A percentile compares a stretch with the other conserved stretches of the same genome.
Evolutionary conservation across 53 echinoderm and acorn worm genomes (phyloP).

Genomic region (Echinometra lucunter): DNA sequence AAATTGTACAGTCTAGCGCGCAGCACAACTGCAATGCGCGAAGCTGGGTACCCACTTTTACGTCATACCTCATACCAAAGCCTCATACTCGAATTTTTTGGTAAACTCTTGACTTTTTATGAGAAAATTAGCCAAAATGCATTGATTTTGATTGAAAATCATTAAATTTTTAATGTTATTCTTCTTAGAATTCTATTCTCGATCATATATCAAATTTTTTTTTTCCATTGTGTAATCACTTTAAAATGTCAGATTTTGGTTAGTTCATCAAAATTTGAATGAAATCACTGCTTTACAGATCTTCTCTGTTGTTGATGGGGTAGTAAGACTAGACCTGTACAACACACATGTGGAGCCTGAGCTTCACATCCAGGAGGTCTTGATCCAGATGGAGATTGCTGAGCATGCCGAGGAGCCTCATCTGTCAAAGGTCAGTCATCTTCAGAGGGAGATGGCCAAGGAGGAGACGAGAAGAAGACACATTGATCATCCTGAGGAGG

Average conservation of each 20-base stretch:
- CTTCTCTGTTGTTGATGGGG: constrained; percentile 86
- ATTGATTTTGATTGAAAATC: no score
- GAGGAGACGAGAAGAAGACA: not conserved
- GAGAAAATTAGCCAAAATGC: no score
- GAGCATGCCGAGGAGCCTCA: constrained; percentile 88
- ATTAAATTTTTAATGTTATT: no score
- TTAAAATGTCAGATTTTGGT: not conserved
- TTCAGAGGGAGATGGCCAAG: constrained; percentile 42
- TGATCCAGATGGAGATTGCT: constrained; percentile 77
- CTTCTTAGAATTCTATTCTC: no score
- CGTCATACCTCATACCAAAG: no score
- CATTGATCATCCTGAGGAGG: not conserved
- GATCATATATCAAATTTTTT: no score
- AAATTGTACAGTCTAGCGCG: no score
- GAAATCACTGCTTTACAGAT: constrained; percentile 64
- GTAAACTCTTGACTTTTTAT: no score
- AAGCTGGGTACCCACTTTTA: no score
- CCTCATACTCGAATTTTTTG: no score
- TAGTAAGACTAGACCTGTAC: constrained; percentile 84
- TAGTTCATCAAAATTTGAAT: not conserved
- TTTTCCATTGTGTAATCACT: not conserved
- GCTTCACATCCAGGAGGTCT: constrained; percentile 82
- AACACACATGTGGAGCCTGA: constrained; percentile 71
- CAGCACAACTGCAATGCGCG: no score
- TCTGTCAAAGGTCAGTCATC: constrained; percentile 77